Percentiles rank a stretch among this genome's conserved stretches.
phyloP scores from a whole-genome alignment of 92 coral and sea anemone genomes.

The Micromussa lordhowensis region DNA sequence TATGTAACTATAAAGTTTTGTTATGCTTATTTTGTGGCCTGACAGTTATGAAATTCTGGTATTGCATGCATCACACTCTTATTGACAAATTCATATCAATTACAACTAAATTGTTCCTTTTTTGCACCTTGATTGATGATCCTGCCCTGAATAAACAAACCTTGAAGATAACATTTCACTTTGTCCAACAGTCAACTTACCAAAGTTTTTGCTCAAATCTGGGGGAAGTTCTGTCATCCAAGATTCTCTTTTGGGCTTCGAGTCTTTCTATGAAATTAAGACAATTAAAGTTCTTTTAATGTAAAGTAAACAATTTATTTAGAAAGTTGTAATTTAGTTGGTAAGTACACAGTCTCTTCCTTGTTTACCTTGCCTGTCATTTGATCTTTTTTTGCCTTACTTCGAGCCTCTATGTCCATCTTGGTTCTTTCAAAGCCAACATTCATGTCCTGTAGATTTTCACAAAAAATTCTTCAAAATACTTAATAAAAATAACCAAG shows the following conservation, averaged over 20 bases:
- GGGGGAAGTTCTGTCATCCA: slow-evolving; percentile 99
- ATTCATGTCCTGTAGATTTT: slow-evolving; percentile 56
- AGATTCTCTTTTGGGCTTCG: slow-evolving; percentile 80
- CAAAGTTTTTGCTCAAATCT: slow-evolving; percentile 95
- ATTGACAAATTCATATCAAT: too few relatives aligned
- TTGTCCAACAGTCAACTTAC: too few relatives aligned
- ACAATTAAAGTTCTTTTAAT: neutral
- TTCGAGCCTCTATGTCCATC: slow-evolving; percentile 91
- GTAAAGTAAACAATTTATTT: neutral
- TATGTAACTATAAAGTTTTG: too few relatives aligned
- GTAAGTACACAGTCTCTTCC: neutral
- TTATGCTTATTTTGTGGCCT: too few relatives aligned
- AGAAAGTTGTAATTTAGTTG: neutral
- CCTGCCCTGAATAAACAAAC: too few relatives aligned
- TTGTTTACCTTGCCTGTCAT: slow-evolving; percentile 80
- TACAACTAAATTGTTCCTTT: too few relatives aligned
- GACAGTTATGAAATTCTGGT: too few relatives aligned
- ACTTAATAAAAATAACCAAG: too few relatives aligned
- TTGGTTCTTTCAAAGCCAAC: slow-evolving; percentile 68
- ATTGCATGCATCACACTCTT: too few relatives aligned
- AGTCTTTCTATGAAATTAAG: slow-evolving; percentile 55
- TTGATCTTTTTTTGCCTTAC: slow-evolving; percentile 78
- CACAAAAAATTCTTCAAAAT: too few relatives aligned
- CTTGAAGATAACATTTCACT: too few relatives aligned
- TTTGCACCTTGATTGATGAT: too few relatives aligned